These are phyloP conservation scores for Cartodere bifasciata DNA, from an alignment of 2,888 invertebrate genomes.

Conservation along the genomic window DNA sequence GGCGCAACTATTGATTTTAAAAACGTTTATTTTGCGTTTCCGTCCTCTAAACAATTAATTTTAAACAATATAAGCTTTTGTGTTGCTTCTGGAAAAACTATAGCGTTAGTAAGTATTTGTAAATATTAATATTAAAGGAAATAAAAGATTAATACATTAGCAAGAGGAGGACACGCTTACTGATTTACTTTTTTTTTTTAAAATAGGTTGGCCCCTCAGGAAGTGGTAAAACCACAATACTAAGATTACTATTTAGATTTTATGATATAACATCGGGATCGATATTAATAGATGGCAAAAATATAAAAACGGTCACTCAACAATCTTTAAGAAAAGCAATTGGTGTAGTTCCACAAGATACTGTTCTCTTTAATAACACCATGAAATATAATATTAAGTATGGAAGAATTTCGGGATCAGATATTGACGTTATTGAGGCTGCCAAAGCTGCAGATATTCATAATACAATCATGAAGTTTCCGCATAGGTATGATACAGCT, in stretches of 20 bases:
- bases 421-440: constrained; percentile 79
- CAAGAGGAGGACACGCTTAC: too few species aligned
- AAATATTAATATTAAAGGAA: too few species aligned
- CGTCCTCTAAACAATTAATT: constrained; percentile 4
- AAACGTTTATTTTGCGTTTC: constrained; percentile 8
- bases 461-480: constrained; percentile 76
- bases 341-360: constrained; percentile 95
- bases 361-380: constrained; percentile 85
- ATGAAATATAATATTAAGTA: constrained; percentile 92
- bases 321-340: constrained; percentile 72
- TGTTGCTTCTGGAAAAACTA: constrained; percentile 3
- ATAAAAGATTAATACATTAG: too few species aligned
- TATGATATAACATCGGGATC: constrained; percentile 86
- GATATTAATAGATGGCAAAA: constrained; percentile 78
- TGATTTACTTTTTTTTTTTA: constrained; percentile 2
- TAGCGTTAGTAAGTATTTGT: constrained; percentile 8
- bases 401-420: constrained; percentile 63
- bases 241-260: constrained; percentile 91
- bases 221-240: constrained; percentile 91
- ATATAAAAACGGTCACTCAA: constrained; percentile 75
- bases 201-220: constrained; percentile 75
- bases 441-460: constrained; percentile 92
- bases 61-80: constrained; percentile 7
- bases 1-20: constrained; percentile 6
- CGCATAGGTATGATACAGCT: constrained; percentile 75